These are phyloP conservation scores for Melipona quadrifasciata DNA, from an alignment of 1,140 invertebrate genomes.

Conservation along the genomic window DNA sequence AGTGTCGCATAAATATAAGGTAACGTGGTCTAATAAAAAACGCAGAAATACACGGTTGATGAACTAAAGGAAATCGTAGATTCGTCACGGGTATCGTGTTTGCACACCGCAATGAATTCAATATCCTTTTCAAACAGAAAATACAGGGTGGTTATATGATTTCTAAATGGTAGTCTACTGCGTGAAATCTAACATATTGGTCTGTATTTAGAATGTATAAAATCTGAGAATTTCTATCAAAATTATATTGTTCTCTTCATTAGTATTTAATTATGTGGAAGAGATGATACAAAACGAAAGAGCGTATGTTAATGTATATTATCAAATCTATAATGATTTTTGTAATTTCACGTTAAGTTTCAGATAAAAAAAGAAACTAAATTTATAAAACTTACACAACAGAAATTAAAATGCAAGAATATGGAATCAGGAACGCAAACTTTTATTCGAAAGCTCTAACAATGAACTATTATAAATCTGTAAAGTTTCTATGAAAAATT, in stretches of 20 bases:
- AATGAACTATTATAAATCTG: no score
- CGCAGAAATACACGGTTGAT: constrained; percentile 18
- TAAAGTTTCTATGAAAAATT: no score
- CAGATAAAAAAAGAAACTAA: no score
- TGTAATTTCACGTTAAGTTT: no score
- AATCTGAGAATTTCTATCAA: neutral
- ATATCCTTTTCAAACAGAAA: constrained; percentile 8
- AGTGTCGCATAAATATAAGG: constrained; percentile 20
- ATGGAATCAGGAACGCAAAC: no score
- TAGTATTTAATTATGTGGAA: no score
- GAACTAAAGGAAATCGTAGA: constrained; percentile 60
- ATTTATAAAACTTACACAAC: no score
- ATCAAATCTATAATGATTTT: no score
- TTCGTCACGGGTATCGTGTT: constrained; percentile 61
- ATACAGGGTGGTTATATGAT: neutral
- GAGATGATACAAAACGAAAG: no score
- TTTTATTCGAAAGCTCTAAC: no score
- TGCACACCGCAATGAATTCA: constrained; percentile 32
- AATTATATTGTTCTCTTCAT: neutral
- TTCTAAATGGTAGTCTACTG: neutral
- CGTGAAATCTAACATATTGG: neutral
- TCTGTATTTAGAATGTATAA: neutral
- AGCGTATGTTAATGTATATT: no score
- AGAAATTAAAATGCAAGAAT: no score
- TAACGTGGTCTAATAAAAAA: constrained; percentile 6